Base-by-base conservation (phyloP, 2,797 vertebrate species). In the Orientallactaga sibirica region DNA sequence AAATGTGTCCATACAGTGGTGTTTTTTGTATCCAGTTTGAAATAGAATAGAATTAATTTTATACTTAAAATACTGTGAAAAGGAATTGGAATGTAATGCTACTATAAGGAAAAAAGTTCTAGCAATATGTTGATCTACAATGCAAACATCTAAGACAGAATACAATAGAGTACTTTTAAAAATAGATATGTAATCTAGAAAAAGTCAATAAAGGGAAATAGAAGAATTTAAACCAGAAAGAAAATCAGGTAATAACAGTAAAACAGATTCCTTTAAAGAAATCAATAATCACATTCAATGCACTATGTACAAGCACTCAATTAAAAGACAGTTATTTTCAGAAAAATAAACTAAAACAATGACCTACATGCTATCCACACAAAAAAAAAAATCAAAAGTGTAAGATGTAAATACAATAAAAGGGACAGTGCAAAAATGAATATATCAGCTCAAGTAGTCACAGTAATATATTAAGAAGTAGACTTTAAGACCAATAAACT, bases 41-140 rank as follows among this genome's bases (percentile, higher is more conserved):
- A 80, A 29, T 27, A 62, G 29, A 12, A 67, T 75, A 81, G 77
- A 86, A 77, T 61, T 92, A 29, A 79, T 88, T 95, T 86, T 71
- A 90, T 82, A n/a, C 14, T 19, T 85, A 33, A 71, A 71, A 70
- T 58, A 19, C n/a, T 71, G 4, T 85, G 52, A 25, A 27, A 58
- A 58, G 29, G 33, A 71, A 71, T 2, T 71, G 71, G 71, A 12
- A 77, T 52, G n/a, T 83, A 71, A 71, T 84, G 37, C 37, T 37
- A 27, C 37, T 37, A 37, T 71, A 33, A 22, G 25, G 7, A 5
- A 12, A n/a, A 90, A 79, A 68, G 52, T 27, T 29, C 25, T 93
- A 87, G 74, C 61, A 90, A 67, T 86, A 74, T 16, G 24, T 5
- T 67, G 19, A 94, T 29, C 58, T 48, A 19, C 25, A 68, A 5